phyloP scores from a whole-genome alignment of 2,113 vertebrate genomes.

The Ophthalmolycus amberensis region DNA sequence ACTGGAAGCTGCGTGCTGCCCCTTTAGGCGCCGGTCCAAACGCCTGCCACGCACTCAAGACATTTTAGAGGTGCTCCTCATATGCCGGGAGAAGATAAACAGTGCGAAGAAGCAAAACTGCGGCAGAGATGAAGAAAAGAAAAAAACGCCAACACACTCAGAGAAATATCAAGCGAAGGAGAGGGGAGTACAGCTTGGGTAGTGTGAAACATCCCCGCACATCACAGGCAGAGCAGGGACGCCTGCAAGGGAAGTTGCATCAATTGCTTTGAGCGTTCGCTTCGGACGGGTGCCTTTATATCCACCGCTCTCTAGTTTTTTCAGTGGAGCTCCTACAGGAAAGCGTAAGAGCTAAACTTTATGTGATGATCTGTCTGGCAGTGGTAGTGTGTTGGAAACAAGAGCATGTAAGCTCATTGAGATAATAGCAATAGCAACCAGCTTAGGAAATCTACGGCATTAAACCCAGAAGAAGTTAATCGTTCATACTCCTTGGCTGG shows the following conservation, averaged over 20 bases:
- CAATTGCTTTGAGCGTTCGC: constrained; percentile 3
- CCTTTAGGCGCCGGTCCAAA: constrained; percentile 72
- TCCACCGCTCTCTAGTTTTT: neutral
- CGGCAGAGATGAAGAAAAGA: constrained; percentile 34
- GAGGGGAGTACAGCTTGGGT: neutral
- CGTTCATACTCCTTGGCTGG: neutral
- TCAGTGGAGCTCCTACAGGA: neutral
- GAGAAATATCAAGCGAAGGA: constrained; percentile 36
- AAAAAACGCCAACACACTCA: constrained; percentile 20
- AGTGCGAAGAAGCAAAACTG: constrained; percentile 63
- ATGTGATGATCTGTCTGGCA: neutral
- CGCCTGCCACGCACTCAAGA: constrained; percentile 63
- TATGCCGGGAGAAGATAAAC: constrained; percentile 37
- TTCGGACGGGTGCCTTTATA: constrained; percentile 5
- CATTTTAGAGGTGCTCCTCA: constrained; percentile 64
- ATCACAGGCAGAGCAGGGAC: constrained; percentile 9
- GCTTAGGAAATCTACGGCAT: neutral
- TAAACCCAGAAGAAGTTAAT: neutral
- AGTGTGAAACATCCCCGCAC: constrained; percentile 10
- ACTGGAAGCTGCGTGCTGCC: constrained; percentile 57
- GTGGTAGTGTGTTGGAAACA: neutral
- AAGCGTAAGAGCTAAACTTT: neutral
- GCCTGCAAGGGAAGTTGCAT: neutral
- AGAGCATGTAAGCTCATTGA: neutral
- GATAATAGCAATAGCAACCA: neutral